Conservation (phyloP, 2,113 vertebrate genomes). For the Ameiurus melas region DNA sequence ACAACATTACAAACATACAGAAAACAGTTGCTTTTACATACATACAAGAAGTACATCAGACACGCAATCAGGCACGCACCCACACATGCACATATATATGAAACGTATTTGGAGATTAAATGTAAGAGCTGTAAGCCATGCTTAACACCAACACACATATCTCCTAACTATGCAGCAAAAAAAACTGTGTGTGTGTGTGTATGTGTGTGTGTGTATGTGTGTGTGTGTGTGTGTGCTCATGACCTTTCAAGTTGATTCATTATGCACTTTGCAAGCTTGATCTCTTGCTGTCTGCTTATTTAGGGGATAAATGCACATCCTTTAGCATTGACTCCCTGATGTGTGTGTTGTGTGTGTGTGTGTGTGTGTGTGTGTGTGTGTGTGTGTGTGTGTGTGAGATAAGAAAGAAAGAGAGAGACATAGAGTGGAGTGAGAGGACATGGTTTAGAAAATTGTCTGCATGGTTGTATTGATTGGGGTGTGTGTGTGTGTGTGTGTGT, state of each 20-base stretch:
- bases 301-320: conserved; percentile 9
- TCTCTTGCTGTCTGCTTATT: conserved; percentile 32
- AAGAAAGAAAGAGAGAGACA: background rate
- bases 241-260: conserved; percentile 44
- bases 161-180: background rate
- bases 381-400: background rate
- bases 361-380: conserved; percentile 10
- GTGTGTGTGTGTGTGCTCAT: background rate
- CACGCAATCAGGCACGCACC: conserved; percentile 34
- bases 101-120: background rate
- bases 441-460: background rate
- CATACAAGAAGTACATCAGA: conserved; percentile 14
- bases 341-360: background rate
- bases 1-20: background rate
- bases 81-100: background rate
- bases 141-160: conserved; percentile 7
- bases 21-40: background rate
- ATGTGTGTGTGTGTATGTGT: conserved; percentile 21
- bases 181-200: background rate
- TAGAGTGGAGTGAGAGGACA: background rate
- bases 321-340: conserved; percentile 8
- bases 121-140: background rate
- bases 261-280: conserved; percentile 34
- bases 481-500: conserved; percentile 17
- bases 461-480: background rate